Base-by-base conservation (phyloP, 2,113 vertebrate genomes). In the Bostrychus sinensis region DNA sequence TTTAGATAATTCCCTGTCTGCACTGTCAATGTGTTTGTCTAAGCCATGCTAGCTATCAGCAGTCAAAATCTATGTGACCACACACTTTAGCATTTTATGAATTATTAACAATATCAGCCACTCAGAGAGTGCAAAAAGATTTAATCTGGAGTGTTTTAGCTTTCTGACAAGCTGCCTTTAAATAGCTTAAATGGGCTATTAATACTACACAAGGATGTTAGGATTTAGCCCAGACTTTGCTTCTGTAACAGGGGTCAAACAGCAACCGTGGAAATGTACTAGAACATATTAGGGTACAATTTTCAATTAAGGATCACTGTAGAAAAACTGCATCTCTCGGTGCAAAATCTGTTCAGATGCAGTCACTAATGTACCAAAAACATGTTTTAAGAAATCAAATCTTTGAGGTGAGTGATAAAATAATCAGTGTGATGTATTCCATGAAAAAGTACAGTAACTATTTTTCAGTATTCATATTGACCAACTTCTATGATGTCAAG, bases 181-280 rank as follows among this genome's bases (percentile, higher is more conserved):
- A 84, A 78, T 59, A 56, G 80, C 75, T 84, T 78, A 80, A 80
- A 57, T 55, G 70, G 42, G 62, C 82, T 82, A 84, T 82, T 78
- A 82, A 85, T 84, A 85, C 72, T 58, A 30, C 56, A 43, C 36
- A 63, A 45, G 66, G 75, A 72, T 30, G 53, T 70, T 62, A 37
- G 75, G 81, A 70, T 68, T 81, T 83, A 78, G 66, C 17, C 32
- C 30, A 45, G 39, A 56, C 66, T 71, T 70, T 58, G 66, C 50
- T 39, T 63, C 25, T 30, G 41, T 17, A 37, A 55, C 17, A 30
- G 26, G 16, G 39, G 32, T 56, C 28, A 45, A 7, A 25, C 34
- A 14, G 6, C 28, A 55, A 16, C 28, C 6, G 34, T 6, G n/a
- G 26, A 23, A 22, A 13, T 23, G n/a, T 16, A 5, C 7, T 11